A percentile compares a stretch with the other conserved stretches of the same genome.
Evolutionary conservation across 2,888 invertebrate species (phyloP).

Genomic region (Drosophila subsilvestris): DNA sequence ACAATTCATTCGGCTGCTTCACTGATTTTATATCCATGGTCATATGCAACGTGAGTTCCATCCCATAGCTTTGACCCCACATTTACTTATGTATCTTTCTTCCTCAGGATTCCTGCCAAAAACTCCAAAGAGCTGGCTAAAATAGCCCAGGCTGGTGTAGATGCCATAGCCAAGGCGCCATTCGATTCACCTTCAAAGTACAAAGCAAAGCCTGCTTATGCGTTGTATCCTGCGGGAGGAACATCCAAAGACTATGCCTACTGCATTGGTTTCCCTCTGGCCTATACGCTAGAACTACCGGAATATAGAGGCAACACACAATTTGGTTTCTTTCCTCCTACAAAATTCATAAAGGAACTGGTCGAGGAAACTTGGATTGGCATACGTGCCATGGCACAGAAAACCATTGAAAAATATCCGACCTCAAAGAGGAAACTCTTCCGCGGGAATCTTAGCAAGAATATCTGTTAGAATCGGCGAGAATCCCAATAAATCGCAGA

Average conservation of each 20-base stretch:
- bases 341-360: constrained; percentile 85
- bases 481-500: background rate
- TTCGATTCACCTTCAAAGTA: background rate
- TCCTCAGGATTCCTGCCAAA: background rate
- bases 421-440: background rate
- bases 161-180: constrained; percentile 76
- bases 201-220: rapidly evolving
- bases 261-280: constrained; percentile 85
- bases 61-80: background rate
- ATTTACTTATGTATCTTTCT: no score
- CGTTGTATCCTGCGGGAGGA: constrained; percentile 84
- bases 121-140: constrained; percentile 19
- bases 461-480: background rate
- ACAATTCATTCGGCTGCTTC: constrained; percentile 89
- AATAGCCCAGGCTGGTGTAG: constrained; percentile 36
- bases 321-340: constrained; percentile 85
- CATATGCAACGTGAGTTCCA: constrained; percentile 82
- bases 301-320: constrained; percentile 78
- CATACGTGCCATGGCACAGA: constrained; percentile 77
- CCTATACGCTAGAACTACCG: constrained; percentile 87
- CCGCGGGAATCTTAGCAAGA: no score
- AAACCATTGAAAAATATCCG: constrained; percentile 57
- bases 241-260: constrained; percentile 88
- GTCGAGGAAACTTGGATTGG: constrained; percentile 86
- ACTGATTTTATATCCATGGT: constrained; percentile 87